These are phyloP conservation scores for Agelaius phoeniceus DNA, from an alignment of 2,113 vertebrate genomes.

Conservation along the genomic window DNA sequence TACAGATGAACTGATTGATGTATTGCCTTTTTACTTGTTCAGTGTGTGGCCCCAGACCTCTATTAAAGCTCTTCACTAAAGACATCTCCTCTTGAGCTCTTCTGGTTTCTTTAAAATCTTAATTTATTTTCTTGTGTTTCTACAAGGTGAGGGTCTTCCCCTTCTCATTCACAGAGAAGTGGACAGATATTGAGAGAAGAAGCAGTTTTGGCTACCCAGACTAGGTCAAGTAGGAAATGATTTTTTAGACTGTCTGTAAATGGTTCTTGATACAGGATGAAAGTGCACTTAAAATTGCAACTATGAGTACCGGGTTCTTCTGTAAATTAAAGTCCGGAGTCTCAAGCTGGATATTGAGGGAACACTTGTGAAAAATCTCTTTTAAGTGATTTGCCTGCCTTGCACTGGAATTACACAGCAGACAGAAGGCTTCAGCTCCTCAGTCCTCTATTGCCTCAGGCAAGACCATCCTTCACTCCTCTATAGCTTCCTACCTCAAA, in stretches of 20 bases:
- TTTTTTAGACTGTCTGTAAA: constrained; percentile 29
- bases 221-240: constrained; percentile 46
- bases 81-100: constrained; percentile 27
- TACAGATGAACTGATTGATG: background rate
- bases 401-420: background rate
- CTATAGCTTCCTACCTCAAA: background rate
- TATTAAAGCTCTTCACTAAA: constrained; percentile 27
- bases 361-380: constrained; percentile 33
- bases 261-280: background rate
- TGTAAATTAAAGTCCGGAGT: constrained; percentile 42
- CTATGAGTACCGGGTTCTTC: background rate
- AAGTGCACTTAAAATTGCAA: constrained; percentile 44
- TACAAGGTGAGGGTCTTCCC: constrained; percentile 24
- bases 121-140: constrained; percentile 61
- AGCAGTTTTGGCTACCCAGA: background rate
- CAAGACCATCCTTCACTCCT: background rate
- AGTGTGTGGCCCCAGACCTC: background rate
- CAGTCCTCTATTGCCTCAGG: background rate
- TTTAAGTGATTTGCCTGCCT: constrained; percentile 8
- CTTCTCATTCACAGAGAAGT: constrained; percentile 36
- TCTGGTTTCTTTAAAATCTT: background rate
- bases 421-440: background rate
- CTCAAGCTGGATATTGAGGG: constrained; percentile 31
- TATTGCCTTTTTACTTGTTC: background rate
- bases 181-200: constrained; percentile 15